phyloP scores from a whole-genome alignment of 2,888 invertebrate genomes.

The Lepeophtheirus nordmannii region DNA sequence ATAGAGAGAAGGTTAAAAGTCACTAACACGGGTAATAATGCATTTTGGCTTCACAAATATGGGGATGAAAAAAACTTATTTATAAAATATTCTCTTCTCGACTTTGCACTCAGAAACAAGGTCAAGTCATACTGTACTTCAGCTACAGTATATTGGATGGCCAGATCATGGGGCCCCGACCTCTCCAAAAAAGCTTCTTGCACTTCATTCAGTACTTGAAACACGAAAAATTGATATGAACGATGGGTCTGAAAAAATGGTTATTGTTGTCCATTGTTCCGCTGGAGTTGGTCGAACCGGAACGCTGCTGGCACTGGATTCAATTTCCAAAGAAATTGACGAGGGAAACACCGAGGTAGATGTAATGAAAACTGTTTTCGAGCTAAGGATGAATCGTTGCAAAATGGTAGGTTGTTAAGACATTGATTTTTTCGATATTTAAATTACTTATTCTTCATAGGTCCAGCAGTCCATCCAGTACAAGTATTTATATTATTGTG shows the following conservation, averaged over 20 bases:
- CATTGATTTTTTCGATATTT: background rate
- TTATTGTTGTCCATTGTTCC: background rate
- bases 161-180: background rate
- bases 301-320: background rate
- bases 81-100: too few species aligned
- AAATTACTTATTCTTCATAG: background rate
- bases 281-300: constrained; percentile 2
- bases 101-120: background rate
- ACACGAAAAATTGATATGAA: background rate
- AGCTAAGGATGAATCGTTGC: background rate
- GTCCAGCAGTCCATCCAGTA: background rate
- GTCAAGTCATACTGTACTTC: background rate
- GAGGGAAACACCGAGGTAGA: background rate
- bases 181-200: background rate
- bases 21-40: background rate
- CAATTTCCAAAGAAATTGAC: background rate
- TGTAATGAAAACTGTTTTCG: background rate
- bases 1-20: background rate
- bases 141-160: background rate
- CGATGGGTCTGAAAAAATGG: background rate
- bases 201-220: background rate
- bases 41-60: background rate
- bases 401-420: background rate
- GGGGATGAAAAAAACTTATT: background rate
- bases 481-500: background rate